Evolutionary conservation across 92 coral and sea anemone genomes (phyloP).

Genomic region (Bergia puertoricense): DNA sequence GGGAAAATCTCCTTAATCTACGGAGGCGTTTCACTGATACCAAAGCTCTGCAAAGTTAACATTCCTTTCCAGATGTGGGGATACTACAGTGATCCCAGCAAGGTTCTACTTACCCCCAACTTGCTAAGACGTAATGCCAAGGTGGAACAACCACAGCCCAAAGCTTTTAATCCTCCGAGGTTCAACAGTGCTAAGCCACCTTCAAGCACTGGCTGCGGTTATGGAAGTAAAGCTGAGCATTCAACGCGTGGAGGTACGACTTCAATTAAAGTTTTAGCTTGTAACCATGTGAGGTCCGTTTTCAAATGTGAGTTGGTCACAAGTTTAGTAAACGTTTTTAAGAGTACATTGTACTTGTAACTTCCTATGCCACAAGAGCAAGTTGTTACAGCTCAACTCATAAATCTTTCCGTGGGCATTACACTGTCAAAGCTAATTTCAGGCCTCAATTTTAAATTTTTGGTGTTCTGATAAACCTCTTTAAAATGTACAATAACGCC

Average conservation of each 20-base stretch:
- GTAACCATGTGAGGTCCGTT: too few species aligned
- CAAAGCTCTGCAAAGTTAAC: neutral
- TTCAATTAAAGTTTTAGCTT: neutral
- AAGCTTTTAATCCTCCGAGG: neutral
- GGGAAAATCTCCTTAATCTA: slow-evolving; percentile 10
- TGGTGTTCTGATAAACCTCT: too few species aligned
- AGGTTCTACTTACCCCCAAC: neutral
- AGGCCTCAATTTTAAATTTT: too few species aligned
- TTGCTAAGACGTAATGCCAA: neutral
- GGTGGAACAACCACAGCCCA: neutral
- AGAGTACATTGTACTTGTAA: too few species aligned
- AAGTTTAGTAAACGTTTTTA: too few species aligned
- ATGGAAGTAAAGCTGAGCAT: neutral
- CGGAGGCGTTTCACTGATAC: slow-evolving; percentile 45
- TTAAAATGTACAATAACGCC: too few species aligned
- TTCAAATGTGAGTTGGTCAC: too few species aligned
- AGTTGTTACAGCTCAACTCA: too few species aligned
- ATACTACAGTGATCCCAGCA: neutral
- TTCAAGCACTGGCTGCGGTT: neutral
- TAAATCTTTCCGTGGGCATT: too few species aligned
- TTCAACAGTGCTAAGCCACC: neutral
- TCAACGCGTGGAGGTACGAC: neutral
- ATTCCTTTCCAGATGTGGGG: neutral
- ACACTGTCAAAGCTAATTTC: too few species aligned
- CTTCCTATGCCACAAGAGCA: too few species aligned